Base-by-base conservation (phyloP, 2,113 vertebrate species). In the Scolopax mira region DNA sequence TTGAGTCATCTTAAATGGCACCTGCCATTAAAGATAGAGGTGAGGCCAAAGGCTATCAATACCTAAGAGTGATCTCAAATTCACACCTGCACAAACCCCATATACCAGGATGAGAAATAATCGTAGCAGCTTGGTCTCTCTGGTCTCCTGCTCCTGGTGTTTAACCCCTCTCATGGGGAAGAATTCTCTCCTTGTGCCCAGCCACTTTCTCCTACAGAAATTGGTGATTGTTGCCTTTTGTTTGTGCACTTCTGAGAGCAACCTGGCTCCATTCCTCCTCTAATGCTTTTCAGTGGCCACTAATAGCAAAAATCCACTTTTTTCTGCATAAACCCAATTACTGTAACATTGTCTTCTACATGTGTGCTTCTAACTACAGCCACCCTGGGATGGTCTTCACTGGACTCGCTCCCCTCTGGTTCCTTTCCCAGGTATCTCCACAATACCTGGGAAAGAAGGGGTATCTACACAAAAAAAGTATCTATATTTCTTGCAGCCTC, bases 381-480 rank as follows among this genome's bases (percentile, higher is more conserved):
- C 78, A 66, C 27, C 18, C 31, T 11, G 2, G 4, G 39, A 33
- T 24, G 7, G 7, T 81, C 54, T 62, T 48, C 41, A 8, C 8
- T 27, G 39, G 24, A 27, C 52, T 52, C 1, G 0, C 22, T 44
- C 35, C 64, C 4, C 0, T 7, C 11, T 0, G 1, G 6, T 39
- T 33, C 39, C 23, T 14, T 10, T 27, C 55, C 44, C 44, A 21
- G 19, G 46, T 21, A 46, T 46, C 46, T 46, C 9, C 44, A 46
- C 18, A 18, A 48, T 22, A 48, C 46, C 46, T 48, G 21, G 10
- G 19, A 22, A 48, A 48, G 19, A 48, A 48, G 46, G 21, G 46
- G 19, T 22, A 48, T 48, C 46, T 17, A 6, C 13, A 51, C n/a
- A 22, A 54, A 52, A 33, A 18, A 69, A 6, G 8, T 22, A 11